phyloP scores from a whole-genome alignment of 2,797 vertebrate species.

The Crenichthys baileyi region DNA sequence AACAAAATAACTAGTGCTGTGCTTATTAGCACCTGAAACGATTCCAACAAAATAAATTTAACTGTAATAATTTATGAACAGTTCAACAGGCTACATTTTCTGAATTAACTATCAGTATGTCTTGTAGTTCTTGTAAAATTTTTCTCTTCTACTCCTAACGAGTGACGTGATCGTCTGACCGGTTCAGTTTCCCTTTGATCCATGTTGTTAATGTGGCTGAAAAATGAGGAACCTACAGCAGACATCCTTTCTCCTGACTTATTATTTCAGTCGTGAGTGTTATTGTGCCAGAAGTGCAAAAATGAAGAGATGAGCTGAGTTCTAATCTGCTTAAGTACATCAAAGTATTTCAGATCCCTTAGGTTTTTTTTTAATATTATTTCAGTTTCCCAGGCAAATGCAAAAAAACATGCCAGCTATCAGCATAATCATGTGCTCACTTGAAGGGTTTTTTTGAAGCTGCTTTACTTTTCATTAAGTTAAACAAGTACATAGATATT shows the following conservation, averaged over 20 bases:
- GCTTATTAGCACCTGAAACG: neutral
- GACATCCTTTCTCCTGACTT: conserved; percentile 20
- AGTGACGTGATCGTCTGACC: neutral
- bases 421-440: conserved; percentile 22
- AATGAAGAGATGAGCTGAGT: conserved; percentile 22
- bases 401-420: conserved; percentile 26
- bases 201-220: neutral
- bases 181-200: conserved; percentile 17
- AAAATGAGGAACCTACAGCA: conserved; percentile 22
- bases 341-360: conserved; percentile 31
- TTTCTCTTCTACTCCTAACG: neutral
- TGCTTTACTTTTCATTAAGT: conserved; percentile 36
- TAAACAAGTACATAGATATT: conserved; percentile 41
- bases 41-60: neutral
- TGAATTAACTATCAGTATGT: neutral
- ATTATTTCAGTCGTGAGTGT: conserved; percentile 32
- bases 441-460: conserved; percentile 27
- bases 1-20: neutral
- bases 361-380: conserved; percentile 22
- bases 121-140: neutral
- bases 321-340: conserved; percentile 39
- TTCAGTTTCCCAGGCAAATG: conserved; percentile 33
- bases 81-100: neutral
- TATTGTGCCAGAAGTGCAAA: conserved; percentile 34
- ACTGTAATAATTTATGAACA: neutral